These are phyloP conservation scores for Babyrousa celebensis DNA, from an alignment of 2,797 vertebrate species.

Conservation along the genomic window DNA sequence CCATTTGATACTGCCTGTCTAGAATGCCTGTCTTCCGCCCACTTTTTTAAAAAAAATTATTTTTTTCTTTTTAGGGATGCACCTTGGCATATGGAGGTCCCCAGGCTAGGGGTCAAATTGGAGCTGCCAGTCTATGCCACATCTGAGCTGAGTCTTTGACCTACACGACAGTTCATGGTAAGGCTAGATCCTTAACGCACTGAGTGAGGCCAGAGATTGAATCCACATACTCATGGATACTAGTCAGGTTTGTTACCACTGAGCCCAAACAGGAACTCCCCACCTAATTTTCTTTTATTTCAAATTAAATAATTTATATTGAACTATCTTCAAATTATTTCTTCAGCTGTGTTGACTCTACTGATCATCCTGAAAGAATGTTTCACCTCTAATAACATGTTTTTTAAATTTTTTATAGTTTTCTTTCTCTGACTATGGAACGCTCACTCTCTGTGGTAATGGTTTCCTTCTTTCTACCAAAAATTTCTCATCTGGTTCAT, in stretches of 20 bases:
- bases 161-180: too few relatives aligned
- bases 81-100: too few relatives aligned
- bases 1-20: not conserved
- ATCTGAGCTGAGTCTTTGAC: too few relatives aligned
- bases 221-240: too few relatives aligned
- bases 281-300: not conserved
- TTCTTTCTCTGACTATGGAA: not conserved
- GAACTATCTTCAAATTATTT: constrained; percentile 25
- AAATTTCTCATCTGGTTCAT: constrained; percentile 12
- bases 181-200: too few relatives aligned
- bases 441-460: not conserved
- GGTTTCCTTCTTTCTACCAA: not conserved
- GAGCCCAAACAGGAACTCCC: too few relatives aligned
- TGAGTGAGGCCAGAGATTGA: too few relatives aligned
- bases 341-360: not conserved
- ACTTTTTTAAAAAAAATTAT: not conserved
- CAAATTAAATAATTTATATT: constrained; percentile 1
- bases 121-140: too few relatives aligned
- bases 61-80: too few relatives aligned
- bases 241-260: too few relatives aligned
- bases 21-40: not conserved
- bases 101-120: too few relatives aligned
- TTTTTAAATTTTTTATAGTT: not conserved
- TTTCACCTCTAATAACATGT: not conserved
- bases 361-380: not conserved